Conservation (phyloP, 2,113 vertebrate species). For the Ancistrus triradiatus region DNA sequence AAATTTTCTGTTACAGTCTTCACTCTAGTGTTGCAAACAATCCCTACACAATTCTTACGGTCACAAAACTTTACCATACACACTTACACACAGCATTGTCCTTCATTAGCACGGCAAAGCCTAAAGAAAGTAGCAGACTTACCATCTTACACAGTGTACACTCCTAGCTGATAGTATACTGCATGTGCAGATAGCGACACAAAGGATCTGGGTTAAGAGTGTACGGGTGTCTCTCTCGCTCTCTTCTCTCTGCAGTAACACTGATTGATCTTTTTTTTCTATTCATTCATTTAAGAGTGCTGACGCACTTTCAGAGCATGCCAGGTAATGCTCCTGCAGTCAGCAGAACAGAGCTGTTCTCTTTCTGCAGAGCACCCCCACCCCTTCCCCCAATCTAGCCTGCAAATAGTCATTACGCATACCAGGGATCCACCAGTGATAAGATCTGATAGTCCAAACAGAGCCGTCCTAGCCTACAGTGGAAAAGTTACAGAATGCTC, state of each 20-base stretch:
- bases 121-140: constrained; percentile 50
- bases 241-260: constrained; percentile 68
- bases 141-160: constrained; percentile 66
- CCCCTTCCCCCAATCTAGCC: constrained; percentile 41
- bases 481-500: no score
- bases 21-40: constrained; percentile 2
- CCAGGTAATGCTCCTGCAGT: constrained; percentile 80
- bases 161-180: constrained; percentile 40
- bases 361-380: constrained; percentile 64
- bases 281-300: constrained; percentile 81
- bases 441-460: constrained; percentile 34
- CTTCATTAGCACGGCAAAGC: constrained; percentile 1
- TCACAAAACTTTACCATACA: constrained; percentile 32
- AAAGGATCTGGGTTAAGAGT: constrained; percentile 62
- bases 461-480: constrained; percentile 23
- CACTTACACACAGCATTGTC: not conserved
- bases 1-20: not conserved
- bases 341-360: constrained; percentile 58
- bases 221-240: constrained; percentile 42
- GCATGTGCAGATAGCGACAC: constrained; percentile 51
- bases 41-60: not conserved
- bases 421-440: constrained; percentile 59
- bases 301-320: constrained; percentile 68
- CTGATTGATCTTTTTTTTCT: constrained; percentile 67
- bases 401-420: constrained; percentile 66